phyloP scores from a whole-genome alignment of 1,140 invertebrate species.

The Thaumatotibia leucotreta region DNA sequence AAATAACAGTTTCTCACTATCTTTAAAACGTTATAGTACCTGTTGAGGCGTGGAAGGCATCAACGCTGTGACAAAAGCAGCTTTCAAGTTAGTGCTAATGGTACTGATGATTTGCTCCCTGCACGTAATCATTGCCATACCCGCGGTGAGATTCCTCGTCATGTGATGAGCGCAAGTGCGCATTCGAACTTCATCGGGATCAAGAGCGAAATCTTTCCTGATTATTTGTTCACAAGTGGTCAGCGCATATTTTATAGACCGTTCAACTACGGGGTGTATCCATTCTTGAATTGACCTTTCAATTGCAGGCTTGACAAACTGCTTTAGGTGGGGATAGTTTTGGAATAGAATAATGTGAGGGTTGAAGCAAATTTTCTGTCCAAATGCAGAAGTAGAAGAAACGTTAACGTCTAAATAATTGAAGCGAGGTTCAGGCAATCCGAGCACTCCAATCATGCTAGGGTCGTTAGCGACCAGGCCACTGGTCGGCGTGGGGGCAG shows the following conservation, averaged over 20 bases:
- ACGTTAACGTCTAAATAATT: slow-evolving; percentile 93
- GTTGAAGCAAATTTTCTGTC: slow-evolving; percentile 89
- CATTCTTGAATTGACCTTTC: slow-evolving; percentile 97
- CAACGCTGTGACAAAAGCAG: slow-evolving; percentile 85
- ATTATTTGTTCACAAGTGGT: slow-evolving; percentile 98
- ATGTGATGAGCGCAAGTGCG: slow-evolving; percentile 95
- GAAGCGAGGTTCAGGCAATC: slow-evolving; percentile 89
- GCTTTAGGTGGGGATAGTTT: slow-evolving; percentile 92
- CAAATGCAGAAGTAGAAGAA: slow-evolving; percentile 84
- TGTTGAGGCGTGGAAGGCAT: slow-evolving; percentile 84
- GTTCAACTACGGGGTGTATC: slow-evolving; percentile 94
- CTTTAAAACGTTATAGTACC: slow-evolving; percentile 33
- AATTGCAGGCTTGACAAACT: slow-evolving; percentile 89
- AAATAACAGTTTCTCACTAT: slow-evolving; percentile 12
- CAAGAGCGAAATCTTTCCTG: slow-evolving; percentile 98
- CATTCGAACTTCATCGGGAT: slow-evolving; percentile 96
- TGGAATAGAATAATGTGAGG: slow-evolving; percentile 89
- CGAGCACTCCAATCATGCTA: slow-evolving; percentile 70
- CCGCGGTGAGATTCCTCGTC: slow-evolving; percentile 97
- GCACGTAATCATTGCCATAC: slow-evolving; percentile 99
- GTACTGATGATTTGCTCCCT: slow-evolving; percentile 93
- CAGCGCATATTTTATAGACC: slow-evolving; percentile 96
- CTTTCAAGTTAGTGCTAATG: slow-evolving; percentile 92
- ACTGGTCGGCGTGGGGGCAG: slow-evolving; percentile 61
- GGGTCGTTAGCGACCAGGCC: slow-evolving; percentile 66